These are phyloP conservation scores for Micronycteris hirsuta DNA, from an alignment of 2,113 vertebrate species.

Conservation along the genomic window DNA sequence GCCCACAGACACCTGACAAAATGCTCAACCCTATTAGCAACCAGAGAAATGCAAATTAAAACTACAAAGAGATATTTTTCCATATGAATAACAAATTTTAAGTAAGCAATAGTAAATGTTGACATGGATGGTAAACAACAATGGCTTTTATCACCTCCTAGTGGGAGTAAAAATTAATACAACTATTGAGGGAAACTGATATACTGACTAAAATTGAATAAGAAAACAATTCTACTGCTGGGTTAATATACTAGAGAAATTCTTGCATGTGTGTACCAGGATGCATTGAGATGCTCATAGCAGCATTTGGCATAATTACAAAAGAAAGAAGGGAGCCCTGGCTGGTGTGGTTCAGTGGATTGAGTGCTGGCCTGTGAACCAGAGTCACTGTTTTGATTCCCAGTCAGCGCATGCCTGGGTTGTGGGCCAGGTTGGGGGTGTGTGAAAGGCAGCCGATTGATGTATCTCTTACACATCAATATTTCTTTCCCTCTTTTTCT, in stretches of 20 bases:
- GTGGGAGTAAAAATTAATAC: neutral
- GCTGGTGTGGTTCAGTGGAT: no score
- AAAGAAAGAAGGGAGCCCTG: neutral
- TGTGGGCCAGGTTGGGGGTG: no score
- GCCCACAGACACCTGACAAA: neutral
- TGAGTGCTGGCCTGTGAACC: no score
- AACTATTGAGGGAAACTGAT: neutral
- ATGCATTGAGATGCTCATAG: neutral
- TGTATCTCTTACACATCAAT: no score
- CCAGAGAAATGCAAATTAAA: conserved; percentile 21
- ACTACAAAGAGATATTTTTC: neutral
- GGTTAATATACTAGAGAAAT: neutral
- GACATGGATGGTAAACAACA: neutral
- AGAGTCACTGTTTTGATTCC: no score
- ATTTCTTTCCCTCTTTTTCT: no score
- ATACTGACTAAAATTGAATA: neutral
- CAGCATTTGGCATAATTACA: neutral
- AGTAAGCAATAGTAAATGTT: neutral
- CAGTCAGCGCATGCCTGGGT: no score
- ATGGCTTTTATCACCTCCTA: neutral
- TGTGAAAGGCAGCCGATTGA: no score
- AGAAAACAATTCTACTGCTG: neutral
- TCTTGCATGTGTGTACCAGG: neutral
- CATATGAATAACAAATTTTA: neutral
- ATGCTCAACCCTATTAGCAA: neutral